Evolutionary conservation across 2,888 invertebrate species (phyloP), one percentile per base, ranked within the genome.

Genomic region (Pherbina coryleti): DNA sequence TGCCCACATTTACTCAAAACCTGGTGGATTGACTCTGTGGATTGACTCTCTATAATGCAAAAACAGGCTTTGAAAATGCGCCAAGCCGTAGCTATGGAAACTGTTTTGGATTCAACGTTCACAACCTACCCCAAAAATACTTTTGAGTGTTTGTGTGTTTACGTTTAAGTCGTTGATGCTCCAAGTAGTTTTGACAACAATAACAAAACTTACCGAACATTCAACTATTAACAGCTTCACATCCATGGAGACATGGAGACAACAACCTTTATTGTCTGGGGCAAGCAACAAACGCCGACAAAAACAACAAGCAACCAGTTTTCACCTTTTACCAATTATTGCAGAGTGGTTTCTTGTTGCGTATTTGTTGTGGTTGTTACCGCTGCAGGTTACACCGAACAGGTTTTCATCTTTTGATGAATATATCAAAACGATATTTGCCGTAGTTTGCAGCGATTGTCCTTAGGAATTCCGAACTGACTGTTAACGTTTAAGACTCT

Each of bases 271-370:
- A 19, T 69, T 49, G 51, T 19, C 44, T 22, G 34, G 19, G n/a
- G 34, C 69, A 66, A 66, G 11, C 31, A 69, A 49, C 44, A 69
- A 25, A 17, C 44, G 51, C 51, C 25, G 28, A 28, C 31, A 25
- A 60, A 74, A 49, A n/a, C n/a, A n/a, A n/a, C n/a, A n/a, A n/a
- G n/a, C n/a, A n/a, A 64, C 73, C 73, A 74, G 73, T 74, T 74
- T 74, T 51, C 73, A 51, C 60, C 73, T 74, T 74, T 74, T 74
- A 11, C 71, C 73, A 74, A 64, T 74, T 62, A 44, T 25, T 62
- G 73, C 34, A 51, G 11, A 34, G 22, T 55, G 19, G 55, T 55
- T 55, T 19, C 3, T 67, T 66, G 66, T 66, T 66, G 25, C n/a
- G 22, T 69, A 34, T 66, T 67, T 25, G 37, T 49, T 14, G 49